These are phyloP conservation scores for Plebejus argus DNA, from an alignment of 2,888 invertebrate genomes.

Conservation along the genomic window DNA sequence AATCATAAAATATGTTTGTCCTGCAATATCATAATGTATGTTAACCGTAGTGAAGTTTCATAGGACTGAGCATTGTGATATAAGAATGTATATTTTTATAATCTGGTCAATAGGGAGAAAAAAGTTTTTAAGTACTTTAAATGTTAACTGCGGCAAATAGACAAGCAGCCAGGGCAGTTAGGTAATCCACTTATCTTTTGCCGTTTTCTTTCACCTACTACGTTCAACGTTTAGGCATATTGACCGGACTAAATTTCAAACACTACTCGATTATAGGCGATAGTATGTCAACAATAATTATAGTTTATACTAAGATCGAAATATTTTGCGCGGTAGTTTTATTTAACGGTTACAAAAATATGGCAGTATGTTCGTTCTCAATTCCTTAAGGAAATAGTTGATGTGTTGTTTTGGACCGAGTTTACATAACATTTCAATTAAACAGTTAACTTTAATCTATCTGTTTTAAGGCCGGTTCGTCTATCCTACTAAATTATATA, in stretches of 20 bases:
- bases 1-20: background rate
- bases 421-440: constrained; percentile 45
- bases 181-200: background rate
- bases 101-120: background rate
- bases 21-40: background rate
- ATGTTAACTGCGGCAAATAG: background rate
- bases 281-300: background rate
- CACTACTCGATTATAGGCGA: background rate
- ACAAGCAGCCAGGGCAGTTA: background rate
- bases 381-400: constrained; percentile 65
- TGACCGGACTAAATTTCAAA: background rate
- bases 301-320: background rate
- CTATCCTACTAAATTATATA: constrained; percentile 70
- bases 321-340: constrained; percentile 21
- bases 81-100: background rate
- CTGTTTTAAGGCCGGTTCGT: constrained; percentile 73
- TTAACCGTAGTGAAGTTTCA: background rate
- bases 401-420: constrained; percentile 48
- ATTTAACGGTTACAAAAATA: constrained; percentile 58
- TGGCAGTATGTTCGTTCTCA: constrained; percentile 77
- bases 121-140: background rate
- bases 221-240: background rate
- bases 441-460: constrained; percentile 53
- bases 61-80: background rate
- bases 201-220: background rate